These are phyloP conservation scores for Orgyia antiqua DNA, from an alignment of 2,888 invertebrate species.

Conservation along the genomic window DNA sequence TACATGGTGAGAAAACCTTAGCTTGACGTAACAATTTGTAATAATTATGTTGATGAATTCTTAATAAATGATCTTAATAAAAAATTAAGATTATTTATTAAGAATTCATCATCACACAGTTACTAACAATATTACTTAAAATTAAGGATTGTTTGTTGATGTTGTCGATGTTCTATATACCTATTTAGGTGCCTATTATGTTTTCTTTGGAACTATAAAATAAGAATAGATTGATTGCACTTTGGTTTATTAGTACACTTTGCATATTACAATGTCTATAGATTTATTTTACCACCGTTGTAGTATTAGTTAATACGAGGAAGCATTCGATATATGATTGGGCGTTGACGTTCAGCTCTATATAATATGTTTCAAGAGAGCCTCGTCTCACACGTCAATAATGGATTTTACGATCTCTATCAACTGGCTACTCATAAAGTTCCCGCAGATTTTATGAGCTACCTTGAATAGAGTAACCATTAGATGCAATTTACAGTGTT, in stretches of 20 bases:
- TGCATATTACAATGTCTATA: slow-evolving; percentile 40
- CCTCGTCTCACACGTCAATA: slow-evolving; percentile 15
- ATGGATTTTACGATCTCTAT: slow-evolving; percentile 12
- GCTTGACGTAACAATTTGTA: too few relatives aligned
- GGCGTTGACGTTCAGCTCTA: slow-evolving; percentile 20
- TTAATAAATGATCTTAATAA: too few relatives aligned
- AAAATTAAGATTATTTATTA: too few relatives aligned
- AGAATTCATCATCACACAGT: too few relatives aligned
- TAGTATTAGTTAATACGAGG: slow-evolving; percentile 16
- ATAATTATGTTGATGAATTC: too few relatives aligned
- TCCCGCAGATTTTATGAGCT: slow-evolving; percentile 10
- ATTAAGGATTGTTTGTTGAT: too few relatives aligned
- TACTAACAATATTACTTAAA: too few relatives aligned
- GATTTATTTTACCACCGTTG: slow-evolving; percentile 17
- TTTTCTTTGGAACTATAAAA: background rate
- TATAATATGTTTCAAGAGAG: slow-evolving; percentile 16
- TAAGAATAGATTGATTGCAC: slow-evolving; percentile 30
- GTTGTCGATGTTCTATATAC: too few relatives aligned
- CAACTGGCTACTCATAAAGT: slow-evolving; percentile 8
- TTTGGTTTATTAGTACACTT: slow-evolving; percentile 39
- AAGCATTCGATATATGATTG: slow-evolving; percentile 17
- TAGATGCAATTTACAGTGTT: slow-evolving; percentile 16
- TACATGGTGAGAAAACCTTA: too few relatives aligned
- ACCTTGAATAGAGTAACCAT: too few relatives aligned
- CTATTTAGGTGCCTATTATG: too few relatives aligned